Conservation (phyloP, 2,113 vertebrate genomes). For the Corythaeola cristata region DNA sequence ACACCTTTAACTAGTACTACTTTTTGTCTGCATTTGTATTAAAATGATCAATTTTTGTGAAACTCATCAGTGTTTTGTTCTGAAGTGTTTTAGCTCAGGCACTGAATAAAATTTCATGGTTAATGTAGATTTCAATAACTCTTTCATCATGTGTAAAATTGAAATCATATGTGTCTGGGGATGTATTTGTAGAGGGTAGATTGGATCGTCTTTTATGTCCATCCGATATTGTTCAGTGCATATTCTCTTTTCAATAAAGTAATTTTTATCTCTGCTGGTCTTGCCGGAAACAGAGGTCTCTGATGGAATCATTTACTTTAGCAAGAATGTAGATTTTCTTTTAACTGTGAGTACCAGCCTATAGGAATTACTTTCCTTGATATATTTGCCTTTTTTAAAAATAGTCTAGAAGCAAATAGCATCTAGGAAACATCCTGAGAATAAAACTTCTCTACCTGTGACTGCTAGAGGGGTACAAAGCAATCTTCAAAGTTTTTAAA, state of each 20-base stretch:
- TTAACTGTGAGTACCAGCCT: background rate
- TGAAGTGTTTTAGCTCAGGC: background rate
- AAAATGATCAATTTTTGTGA: background rate
- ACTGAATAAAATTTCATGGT: background rate
- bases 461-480: background rate
- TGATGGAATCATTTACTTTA: background rate
- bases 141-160: background rate
- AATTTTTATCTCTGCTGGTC: background rate
- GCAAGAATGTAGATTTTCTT: background rate
- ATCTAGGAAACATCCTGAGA: background rate
- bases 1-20: background rate
- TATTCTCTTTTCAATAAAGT: background rate
- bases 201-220: background rate
- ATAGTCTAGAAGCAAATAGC: background rate
- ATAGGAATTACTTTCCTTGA: background rate
- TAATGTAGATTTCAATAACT: background rate
- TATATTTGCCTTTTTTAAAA: background rate
- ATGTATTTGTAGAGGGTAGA: background rate
- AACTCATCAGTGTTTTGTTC: background rate
- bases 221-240: background rate
- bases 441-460: background rate
- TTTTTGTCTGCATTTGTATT: background rate
- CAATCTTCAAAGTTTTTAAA: background rate
- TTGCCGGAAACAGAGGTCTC: background rate
- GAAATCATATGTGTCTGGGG: background rate